Evolutionary conservation across 2,888 invertebrate genomes (phyloP).

Genomic region (Caenorhabditis macrosperma): DNA sequence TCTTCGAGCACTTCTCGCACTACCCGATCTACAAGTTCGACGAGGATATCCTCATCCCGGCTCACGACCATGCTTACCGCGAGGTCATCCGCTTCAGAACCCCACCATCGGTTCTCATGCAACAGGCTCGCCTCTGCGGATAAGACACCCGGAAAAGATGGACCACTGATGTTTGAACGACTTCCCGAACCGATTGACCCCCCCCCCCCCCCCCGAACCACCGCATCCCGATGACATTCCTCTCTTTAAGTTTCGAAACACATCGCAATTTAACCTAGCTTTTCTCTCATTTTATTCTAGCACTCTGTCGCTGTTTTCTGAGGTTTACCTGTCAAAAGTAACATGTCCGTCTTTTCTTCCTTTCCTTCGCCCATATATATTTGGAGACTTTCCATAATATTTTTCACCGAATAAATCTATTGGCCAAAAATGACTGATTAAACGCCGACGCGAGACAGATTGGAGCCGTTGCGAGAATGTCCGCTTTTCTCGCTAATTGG

Average conservation of each 20-base stretch:
- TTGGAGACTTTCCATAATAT: neutral
- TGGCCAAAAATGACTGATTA: neutral
- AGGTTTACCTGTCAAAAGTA: neutral
- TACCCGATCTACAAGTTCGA: conserved; percentile 40
- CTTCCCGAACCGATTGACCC: neutral
- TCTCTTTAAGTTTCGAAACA: neutral
- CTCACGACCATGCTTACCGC: conserved; percentile 26
- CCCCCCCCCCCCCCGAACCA: neutral
- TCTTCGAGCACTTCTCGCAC: conserved; percentile 51
- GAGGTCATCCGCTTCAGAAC: conserved; percentile 43
- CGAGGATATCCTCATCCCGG: conserved; percentile 19
- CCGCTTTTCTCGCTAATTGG: neutral
- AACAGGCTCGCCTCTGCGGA: conserved; percentile 17
- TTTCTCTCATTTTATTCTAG: neutral
- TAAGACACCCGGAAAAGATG: neutral
- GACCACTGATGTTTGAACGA: neutral
- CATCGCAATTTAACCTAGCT: conserved; percentile 1
- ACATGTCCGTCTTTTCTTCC: neutral
- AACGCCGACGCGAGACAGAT: no score
- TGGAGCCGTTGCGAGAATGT: neutral
- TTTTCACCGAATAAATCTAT: neutral
- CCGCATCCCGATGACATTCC: conserved; percentile 17
- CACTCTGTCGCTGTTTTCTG: neutral
- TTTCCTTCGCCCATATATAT: neutral
- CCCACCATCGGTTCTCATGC: conserved; percentile 35